A percentile compares a stretch with the other conserved stretches of the same genome.
Conservation (phyloP, 2,797 vertebrate species). For the Myoxocephalus aenaeus region DNA sequence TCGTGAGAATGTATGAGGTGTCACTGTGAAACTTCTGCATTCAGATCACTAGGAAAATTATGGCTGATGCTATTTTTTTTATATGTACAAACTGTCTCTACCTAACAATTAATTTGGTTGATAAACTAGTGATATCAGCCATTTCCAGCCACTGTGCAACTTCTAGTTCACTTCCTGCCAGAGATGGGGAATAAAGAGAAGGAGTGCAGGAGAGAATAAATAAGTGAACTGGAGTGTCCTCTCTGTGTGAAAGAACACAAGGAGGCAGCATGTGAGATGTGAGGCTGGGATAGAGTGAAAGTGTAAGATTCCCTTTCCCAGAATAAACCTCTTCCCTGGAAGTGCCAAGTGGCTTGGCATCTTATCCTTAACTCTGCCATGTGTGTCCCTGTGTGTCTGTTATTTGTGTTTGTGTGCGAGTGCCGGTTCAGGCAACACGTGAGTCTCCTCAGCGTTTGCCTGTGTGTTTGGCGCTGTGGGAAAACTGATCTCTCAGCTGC, state of each 20-base stretch:
- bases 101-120: background rate
- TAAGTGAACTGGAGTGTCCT: constrained; percentile 18
- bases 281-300: constrained; percentile 47
- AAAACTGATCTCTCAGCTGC: constrained; percentile 28
- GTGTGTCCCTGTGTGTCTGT: constrained; percentile 5
- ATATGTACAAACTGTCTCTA: background rate
- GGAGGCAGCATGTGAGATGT: constrained; percentile 27
- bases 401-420: constrained; percentile 8
- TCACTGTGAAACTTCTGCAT: constrained; percentile 22
- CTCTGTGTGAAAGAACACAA: constrained; percentile 17
- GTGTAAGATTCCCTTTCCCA: constrained; percentile 73
- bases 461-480: constrained; percentile 16
- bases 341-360: constrained; percentile 49
- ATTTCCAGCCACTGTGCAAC: background rate
- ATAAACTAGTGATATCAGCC: background rate
- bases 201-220: constrained; percentile 27
- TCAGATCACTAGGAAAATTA: background rate
- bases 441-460: constrained; percentile 40
- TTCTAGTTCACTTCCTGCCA: background rate
- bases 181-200: constrained; percentile 5
- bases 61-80: background rate
- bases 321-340: constrained; percentile 68
- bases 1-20: background rate
- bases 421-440: constrained; percentile 30
- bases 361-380: constrained; percentile 28